phyloP scores from a whole-genome alignment of 2,113 vertebrate species.

The Nannobrachium achirus region DNA sequence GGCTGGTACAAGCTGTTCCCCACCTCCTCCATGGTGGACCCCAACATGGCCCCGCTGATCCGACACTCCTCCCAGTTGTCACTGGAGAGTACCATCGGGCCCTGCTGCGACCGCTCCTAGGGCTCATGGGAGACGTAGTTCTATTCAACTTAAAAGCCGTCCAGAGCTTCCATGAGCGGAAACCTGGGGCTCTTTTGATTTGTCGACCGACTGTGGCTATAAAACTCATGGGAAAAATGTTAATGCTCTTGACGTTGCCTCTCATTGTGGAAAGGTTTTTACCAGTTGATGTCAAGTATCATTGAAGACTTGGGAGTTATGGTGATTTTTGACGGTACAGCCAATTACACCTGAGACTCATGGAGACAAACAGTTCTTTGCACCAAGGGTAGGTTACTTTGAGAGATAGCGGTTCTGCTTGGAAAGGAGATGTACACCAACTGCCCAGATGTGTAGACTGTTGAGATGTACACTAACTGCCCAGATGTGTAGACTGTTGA shows the following conservation, averaged over 20 bases:
- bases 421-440: too few species aligned
- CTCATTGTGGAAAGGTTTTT: too few species aligned
- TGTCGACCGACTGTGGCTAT: conserved; percentile 17
- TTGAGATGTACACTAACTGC: too few species aligned
- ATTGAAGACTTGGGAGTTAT: too few species aligned
- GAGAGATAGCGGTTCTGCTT: conserved; percentile 27
- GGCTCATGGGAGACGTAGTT: conserved; percentile 62
- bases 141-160: conserved; percentile 33
- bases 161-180: conserved; percentile 1
- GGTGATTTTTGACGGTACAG: conserved; percentile 41
- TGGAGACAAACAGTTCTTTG: conserved; percentile 27
- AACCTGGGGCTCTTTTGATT: conserved; percentile 25
- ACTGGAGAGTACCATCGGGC: conserved; percentile 95
- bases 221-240: conserved; percentile 35
- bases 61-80: conserved; percentile 97
- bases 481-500: too few species aligned
- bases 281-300: too few species aligned
- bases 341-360: conserved; percentile 21
- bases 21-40: conserved; percentile 98
- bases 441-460: too few species aligned
- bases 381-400: conserved; percentile 59
- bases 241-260: conserved; percentile 45
- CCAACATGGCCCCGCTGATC: conserved; percentile 90
- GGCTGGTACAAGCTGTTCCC: conserved; percentile 99
- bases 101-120: conserved; percentile 95